Base-by-base conservation (phyloP, 2,797 vertebrate genomes). In the Gambelia wislizenii region DNA sequence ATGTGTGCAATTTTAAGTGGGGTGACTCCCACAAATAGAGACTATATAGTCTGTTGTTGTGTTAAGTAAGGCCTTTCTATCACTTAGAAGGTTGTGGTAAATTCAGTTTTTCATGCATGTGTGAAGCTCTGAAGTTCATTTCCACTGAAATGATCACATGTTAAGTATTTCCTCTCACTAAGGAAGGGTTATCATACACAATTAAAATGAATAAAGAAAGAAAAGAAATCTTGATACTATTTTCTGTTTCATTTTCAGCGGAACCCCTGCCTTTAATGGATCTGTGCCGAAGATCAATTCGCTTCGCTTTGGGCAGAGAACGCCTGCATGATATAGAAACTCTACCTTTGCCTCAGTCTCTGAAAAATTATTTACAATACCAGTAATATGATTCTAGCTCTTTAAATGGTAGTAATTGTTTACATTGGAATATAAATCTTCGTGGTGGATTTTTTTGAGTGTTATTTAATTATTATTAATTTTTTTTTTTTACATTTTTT, bases 331-430 rank as follows among this genome's bases (percentile, higher is more conserved):
- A 99, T 96, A 99, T 99, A 96, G 96, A 98, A 95, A 95, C 97
- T 72, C 98, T 99, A 94, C 98, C 99, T 59, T 97, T 99, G 97
- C 99, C 99, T 92, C 98, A 98, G 94, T 98, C 98, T 85, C 98
- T 99, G 95, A 99, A 99, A 96, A 99, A 98, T 97, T 99, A 99
- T 97, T 98, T 99, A 97, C 99, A 99, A 94, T 99, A 99, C 97
- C 98, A 99, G 96, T 99, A 96, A 96, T 90, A 89, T 20, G 20
- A 84, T 2, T 92, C 79, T 25, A 84, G 91, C 88, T 89, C 76
- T 92, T 83, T 54, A 96, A 96, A 94, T 92, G 91, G 91, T 95
- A 96, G 95, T 96, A 96, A 96, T 87, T 96, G 97, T 97, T 97
- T 97, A 97, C 97, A 97, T 92, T 94, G 93, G 94, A 95, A 95